Conservation (phyloP, 1,140 invertebrate species). For the Diorhabda sublineata region DNA sequence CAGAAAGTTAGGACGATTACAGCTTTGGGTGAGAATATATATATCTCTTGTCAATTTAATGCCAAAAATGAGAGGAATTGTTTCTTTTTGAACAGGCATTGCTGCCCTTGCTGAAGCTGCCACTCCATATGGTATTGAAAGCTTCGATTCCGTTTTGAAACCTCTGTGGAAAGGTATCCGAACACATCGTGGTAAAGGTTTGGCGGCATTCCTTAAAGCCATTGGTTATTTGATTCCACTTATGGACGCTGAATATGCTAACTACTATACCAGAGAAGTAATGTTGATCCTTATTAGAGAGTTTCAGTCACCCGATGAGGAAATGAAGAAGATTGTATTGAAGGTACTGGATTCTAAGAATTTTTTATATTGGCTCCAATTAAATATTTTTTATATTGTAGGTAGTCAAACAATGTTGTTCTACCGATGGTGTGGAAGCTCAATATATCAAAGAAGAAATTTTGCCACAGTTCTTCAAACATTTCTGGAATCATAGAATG, state of each 20-base stretch:
- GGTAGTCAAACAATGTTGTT: constrained; percentile 99
- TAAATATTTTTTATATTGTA: constrained; percentile 77
- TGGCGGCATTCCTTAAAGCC: constrained; percentile 98
- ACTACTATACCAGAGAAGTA: constrained; percentile 99
- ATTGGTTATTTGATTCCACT: constrained; percentile 99
- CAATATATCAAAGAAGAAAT: constrained; percentile 99
- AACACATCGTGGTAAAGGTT: constrained; percentile 95
- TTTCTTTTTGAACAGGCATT: constrained; percentile 60
- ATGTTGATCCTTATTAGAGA: constrained; percentile 99
- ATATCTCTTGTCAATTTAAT: background rate
- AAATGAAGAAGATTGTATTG: constrained; percentile 99
- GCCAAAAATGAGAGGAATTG: background rate
- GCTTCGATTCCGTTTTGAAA: constrained; percentile 98
- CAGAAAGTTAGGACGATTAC: constrained; percentile 96
- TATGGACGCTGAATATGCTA: constrained; percentile 99
- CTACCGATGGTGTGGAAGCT: constrained; percentile 98
- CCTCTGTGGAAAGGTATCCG: constrained; percentile 98
- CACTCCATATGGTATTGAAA: constrained; percentile 99
- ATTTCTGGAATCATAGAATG: constrained; percentile 99
- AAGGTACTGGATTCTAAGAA: constrained; percentile 59
- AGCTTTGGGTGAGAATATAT: constrained; percentile 58
- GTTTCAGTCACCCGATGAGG: constrained; percentile 99
- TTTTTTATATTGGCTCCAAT: background rate
- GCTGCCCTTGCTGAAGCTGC: constrained; percentile 97
- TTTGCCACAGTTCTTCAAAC: constrained; percentile 97